These are phyloP conservation scores for Ephydatia muelleri DNA, from an alignment of 37 sponge, comb jelly and placozoan genomes.

Conservation along the genomic window DNA sequence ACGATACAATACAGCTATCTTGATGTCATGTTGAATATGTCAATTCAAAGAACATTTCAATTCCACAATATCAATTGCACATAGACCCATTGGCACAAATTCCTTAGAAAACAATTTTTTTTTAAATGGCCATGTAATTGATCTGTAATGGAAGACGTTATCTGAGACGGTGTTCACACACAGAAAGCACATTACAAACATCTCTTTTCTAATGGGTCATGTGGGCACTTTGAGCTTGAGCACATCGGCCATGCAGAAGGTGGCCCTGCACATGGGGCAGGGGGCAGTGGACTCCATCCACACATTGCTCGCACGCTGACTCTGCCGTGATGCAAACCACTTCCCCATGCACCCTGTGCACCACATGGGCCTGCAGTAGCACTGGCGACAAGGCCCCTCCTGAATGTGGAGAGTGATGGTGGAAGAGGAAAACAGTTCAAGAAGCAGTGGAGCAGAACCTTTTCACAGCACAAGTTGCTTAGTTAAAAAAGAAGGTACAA, in stretches of 20 bases:
- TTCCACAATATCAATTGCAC: too few relatives aligned
- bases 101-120: too few relatives aligned
- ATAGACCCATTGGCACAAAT: too few relatives aligned
- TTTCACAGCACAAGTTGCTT: not conserved
- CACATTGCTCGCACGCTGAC: constrained; percentile 70
- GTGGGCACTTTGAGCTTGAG: constrained; percentile 23
- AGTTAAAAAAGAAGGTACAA: too few relatives aligned
- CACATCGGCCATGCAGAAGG: constrained; percentile 92
- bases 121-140: too few relatives aligned
- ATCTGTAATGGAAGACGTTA: not conserved
- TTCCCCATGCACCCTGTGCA: constrained; percentile 91
- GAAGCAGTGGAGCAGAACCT: not conserved
- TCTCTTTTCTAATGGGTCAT: not conserved
- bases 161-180: not conserved
- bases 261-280: constrained; percentile 93
- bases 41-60: too few relatives aligned
- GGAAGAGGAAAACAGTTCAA: not conserved
- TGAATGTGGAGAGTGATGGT: not conserved
- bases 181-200: not conserved
- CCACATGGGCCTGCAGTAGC: constrained; percentile 95
- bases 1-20: too few relatives aligned
- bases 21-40: too few relatives aligned
- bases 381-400: constrained; percentile 77
- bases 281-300: constrained; percentile 93
- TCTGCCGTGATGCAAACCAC: constrained; percentile 96